phyloP scores from a whole-genome alignment of 2,113 vertebrate species.

The Callospermophilus lateralis region DNA sequence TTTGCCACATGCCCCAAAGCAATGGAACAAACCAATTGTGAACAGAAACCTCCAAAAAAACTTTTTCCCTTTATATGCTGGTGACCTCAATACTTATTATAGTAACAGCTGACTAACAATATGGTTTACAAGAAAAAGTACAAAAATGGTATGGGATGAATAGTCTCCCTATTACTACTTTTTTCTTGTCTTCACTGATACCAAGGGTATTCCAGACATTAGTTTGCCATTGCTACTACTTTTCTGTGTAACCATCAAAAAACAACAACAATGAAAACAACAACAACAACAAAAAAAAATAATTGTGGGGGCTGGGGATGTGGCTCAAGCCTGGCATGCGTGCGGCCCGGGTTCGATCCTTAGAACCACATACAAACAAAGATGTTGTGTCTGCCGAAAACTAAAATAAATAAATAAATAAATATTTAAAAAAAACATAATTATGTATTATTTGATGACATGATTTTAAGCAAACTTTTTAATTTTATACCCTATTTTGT shows the following conservation, averaged over 20 bases:
- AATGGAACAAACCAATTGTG: background rate
- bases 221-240: background rate
- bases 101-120: background rate
- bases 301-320: too few relatives aligned
- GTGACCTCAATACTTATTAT: background rate
- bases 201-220: background rate
- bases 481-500: background rate
- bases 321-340: too few relatives aligned
- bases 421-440: background rate
- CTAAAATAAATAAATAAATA: too few relatives aligned
- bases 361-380: too few relatives aligned
- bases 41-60: background rate
- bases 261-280: background rate
- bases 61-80: background rate
- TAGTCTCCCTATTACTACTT: background rate
- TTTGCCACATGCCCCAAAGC: background rate
- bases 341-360: too few relatives aligned
- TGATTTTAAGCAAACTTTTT: background rate
- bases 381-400: too few relatives aligned
- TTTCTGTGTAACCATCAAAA: background rate
- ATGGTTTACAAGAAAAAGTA: background rate
- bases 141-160: background rate
- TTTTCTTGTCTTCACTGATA: background rate
- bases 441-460: background rate
- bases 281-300: too few relatives aligned